Percentiles rank a stretch among this genome's conserved stretches.
Conservation (phyloP, 2,113 vertebrate species). For the Megaleporinus macrocephalus region DNA sequence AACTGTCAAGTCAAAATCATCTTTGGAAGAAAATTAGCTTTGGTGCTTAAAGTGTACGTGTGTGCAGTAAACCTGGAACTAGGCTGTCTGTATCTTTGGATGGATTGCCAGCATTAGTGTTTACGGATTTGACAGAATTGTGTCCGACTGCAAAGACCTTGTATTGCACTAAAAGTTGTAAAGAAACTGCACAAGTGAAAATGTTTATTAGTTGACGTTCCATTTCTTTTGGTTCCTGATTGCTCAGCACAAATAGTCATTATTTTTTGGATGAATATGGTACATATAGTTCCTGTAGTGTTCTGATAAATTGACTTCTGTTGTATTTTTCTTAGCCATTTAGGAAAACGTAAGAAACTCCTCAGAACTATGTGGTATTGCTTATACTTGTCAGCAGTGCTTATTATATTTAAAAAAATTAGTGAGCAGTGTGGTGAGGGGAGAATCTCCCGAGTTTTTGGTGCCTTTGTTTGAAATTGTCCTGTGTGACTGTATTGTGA, state of each 20-base stretch:
- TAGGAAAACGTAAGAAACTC: conserved; percentile 23
- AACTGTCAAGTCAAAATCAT: conserved; percentile 23
- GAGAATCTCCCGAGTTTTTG: conserved; percentile 51
- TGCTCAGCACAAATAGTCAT: conserved; percentile 34
- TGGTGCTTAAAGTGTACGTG: conserved; percentile 57
- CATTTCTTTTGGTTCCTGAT: conserved; percentile 35
- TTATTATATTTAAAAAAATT: conserved; percentile 50
- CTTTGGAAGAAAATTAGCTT: conserved; percentile 25
- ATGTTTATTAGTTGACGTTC: conserved; percentile 35
- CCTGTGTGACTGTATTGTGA: conserved; percentile 64
- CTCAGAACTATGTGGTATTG: conserved; percentile 41
- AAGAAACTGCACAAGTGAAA: conserved; percentile 57
- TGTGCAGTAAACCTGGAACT: conserved; percentile 45
- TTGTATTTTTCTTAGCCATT: conserved; percentile 42
- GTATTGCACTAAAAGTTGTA: conserved; percentile 67
- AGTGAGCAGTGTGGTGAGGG: conserved; percentile 42
- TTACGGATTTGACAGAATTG: conserved; percentile 49
- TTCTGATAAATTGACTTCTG: conserved; percentile 43
- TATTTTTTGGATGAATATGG: conserved; percentile 35
- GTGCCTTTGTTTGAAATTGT: conserved; percentile 70
- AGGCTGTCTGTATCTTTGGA: conserved; percentile 40
- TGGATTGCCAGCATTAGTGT: conserved; percentile 62
- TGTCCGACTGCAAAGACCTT: conserved; percentile 45
- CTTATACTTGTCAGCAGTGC: conserved; percentile 47
- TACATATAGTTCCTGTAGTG: conserved; percentile 38